Percentiles rank a stretch among this genome's conserved stretches.
phyloP scores from a whole-genome alignment of 2,888 invertebrate species.

The Cistogaster globosa region DNA sequence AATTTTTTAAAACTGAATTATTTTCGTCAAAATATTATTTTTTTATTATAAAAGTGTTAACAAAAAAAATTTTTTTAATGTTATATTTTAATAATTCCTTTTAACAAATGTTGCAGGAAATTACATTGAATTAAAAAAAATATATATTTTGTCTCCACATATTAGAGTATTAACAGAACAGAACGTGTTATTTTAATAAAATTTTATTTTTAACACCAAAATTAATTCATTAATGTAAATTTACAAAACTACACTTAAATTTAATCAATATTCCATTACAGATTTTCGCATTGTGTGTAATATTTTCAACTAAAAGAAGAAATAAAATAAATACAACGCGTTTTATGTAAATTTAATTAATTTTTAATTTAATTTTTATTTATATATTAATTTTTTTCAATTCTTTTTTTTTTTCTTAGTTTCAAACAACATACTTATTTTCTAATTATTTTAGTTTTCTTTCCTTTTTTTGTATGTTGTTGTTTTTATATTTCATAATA shows the following conservation, averaged over 20 bases:
- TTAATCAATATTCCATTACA: constrained; percentile 46
- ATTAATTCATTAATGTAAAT: neutral
- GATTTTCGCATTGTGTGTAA: constrained; percentile 47
- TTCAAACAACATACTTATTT: constrained; percentile 18
- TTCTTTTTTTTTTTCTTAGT: constrained; percentile 16
- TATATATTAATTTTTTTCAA: neutral
- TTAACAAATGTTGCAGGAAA: too few species aligned
- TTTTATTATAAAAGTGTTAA: too few species aligned
- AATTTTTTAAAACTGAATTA: too few species aligned
- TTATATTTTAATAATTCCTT: too few species aligned
- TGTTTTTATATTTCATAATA: constrained; percentile 24
- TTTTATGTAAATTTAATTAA: constrained; percentile 55
- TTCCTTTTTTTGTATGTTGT: constrained; percentile 17
- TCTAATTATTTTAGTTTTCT: neutral
- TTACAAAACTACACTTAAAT: constrained; percentile 25
- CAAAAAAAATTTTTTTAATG: too few species aligned
- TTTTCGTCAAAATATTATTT: too few species aligned
- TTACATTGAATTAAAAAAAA: too few species aligned
- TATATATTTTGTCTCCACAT: too few species aligned
- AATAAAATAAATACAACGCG: constrained; percentile 27
- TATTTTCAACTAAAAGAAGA: constrained; percentile 21
- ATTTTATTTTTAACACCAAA: constrained; percentile 1
- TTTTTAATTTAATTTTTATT: constrained; percentile 19
- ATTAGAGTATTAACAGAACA: neutral
- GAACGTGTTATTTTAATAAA: neutral